Base-by-base conservation (phyloP, 2,113 vertebrate genomes). In the Camelus dromedarius region DNA sequence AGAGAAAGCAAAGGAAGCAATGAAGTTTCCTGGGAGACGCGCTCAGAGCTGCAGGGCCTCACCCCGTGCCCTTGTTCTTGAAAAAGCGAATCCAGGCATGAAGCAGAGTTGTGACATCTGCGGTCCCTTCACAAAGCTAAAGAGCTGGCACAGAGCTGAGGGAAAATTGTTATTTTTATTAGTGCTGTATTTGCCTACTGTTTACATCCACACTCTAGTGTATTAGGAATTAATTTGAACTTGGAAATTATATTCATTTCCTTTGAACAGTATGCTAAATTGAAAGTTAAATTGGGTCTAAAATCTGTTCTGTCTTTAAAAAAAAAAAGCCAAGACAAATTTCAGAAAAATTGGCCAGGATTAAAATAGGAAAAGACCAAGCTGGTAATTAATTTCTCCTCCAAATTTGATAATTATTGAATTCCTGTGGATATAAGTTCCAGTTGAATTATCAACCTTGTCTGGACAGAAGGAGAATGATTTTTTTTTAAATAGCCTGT, bases 351-450 rank as follows among this genome's bases (percentile, higher is more conserved):
- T 28, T 75, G 87, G 52, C 86, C 89, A 96, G 48, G 54, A 72
- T 89, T 95, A 76, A 96, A 95, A 86, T 72, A 89, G 79, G 46
- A 93, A 96, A 97, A 92, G 58, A 72, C 16, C 58, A 67, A 84
- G n/a, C 67, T 83, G 69, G 52, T 50, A 97, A 94, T 87, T 96
- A 91, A 97, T 95, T 95, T 92, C 96, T 64, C 60, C 52, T 95
- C 93, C 84, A 93, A 70, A 96, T 92, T 93, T 97, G 73, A 81
- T 95, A 86, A 97, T 97, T 95, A 93, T 97, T 96, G 91, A 96
- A 96, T 95, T 97, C 86, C 62, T 94, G 28, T 95, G 79, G 64
- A 67, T 89, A 3, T 76, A 94, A 85, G 82, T 96, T 97, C 96
- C 89, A 89, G 69, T 16, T 97, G 93, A 95, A 97, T 95, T 96